Evolutionary conservation across 2,888 invertebrate species (phyloP), one percentile per base, ranked within the genome.

Genomic region (Parapristionchus giblindavisi): DNA sequence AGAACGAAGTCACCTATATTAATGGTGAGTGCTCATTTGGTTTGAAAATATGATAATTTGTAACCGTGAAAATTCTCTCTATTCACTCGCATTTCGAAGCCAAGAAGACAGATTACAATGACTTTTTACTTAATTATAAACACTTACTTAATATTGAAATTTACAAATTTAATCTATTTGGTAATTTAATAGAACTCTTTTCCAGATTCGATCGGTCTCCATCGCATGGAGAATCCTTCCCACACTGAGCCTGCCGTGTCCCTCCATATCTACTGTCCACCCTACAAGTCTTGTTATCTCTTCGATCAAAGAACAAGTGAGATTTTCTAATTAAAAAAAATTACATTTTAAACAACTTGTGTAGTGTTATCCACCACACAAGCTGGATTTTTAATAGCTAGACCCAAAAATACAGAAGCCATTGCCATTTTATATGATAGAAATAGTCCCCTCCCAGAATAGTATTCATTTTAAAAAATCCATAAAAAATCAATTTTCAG

Each of bases 261-360:
- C 6, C 91, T 99, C 40, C 99, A 99, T 88, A 91, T 99, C 3
- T 99, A 99, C 89, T 94, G 94, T 82, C 99, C 96, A 0, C 96
- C 96, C 0, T 98, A 94, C 88, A 91, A 92, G 83, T 90, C 92
- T 79, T 99, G 98, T 89, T 91, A 92, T 40, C 92, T 94, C 40
- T 99, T 98, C 88, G 96, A 98, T 88, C 93, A 94, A 86, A 92
- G 93, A 82, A 95, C 94, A 21, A 36, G 21, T 36, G n/a, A n/a
- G n/a, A n/a, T n/a, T n/a, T n/a, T n/a, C n/a, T n/a, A n/a, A n/a
- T n/a, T n/a, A n/a, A n/a, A n/a, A n/a, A n/a, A n/a, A n/a, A n/a
- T n/a, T n/a, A n/a, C n/a, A n/a, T n/a, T n/a, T n/a, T n/a, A n/a
- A n/a, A n/a, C n/a, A n/a, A n/a, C n/a, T n/a, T n/a, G n/a, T n/a